phyloP scores from a whole-genome alignment of 1,140 invertebrate genomes.

The Camponotus vicinus region DNA sequence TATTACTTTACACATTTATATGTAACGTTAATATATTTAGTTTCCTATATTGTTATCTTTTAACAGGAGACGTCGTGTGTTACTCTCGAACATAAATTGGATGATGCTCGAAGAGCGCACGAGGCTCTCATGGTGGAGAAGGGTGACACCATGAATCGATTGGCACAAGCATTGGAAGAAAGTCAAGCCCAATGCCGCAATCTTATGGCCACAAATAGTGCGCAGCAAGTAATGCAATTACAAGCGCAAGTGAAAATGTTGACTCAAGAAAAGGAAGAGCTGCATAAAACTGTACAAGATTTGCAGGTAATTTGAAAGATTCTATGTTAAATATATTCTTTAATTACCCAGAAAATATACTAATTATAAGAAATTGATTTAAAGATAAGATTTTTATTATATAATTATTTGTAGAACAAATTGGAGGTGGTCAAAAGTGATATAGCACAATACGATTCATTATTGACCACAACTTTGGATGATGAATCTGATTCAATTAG shows the following conservation, averaged over 20 bases:
- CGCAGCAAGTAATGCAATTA: conserved; percentile 79
- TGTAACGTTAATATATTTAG: conserved; percentile 8
- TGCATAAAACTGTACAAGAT: conserved; percentile 77
- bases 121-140: conserved; percentile 82
- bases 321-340: not conserved
- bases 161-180: conserved; percentile 80
- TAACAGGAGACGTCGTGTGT: conserved; percentile 77
- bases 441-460: conserved; percentile 77
- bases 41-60: conserved; percentile 7
- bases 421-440: conserved; percentile 78
- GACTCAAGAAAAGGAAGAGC: conserved; percentile 80
- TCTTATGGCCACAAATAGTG: conserved; percentile 80
- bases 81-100: conserved; percentile 79
- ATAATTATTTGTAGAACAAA: conserved; percentile 75
- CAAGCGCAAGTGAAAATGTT: conserved; percentile 79
- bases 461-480: conserved; percentile 75
- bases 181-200: conserved; percentile 82
- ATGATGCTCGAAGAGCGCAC: conserved; percentile 79
- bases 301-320: conserved; percentile 77
- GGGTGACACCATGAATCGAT: conserved; percentile 81
- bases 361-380: conserved; percentile 50
- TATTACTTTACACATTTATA: conserved; percentile 24
- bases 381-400: not conserved
- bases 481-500: conserved; percentile 83
- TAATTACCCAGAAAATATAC: not conserved